Conservation (phyloP, 1,140 invertebrate species). For the Idris sp. region DNA sequence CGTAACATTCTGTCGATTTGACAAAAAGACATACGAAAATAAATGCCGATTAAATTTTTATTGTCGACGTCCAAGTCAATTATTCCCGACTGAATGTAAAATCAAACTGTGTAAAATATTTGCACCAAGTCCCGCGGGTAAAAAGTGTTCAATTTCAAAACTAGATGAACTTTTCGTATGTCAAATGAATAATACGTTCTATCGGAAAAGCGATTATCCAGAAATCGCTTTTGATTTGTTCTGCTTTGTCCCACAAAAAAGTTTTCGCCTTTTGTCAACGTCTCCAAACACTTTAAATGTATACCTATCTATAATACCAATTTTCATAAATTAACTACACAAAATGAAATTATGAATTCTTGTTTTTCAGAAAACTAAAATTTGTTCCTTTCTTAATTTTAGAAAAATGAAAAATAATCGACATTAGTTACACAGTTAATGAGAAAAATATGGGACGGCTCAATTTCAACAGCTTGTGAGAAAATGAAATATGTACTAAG, state of each 20-base stretch:
- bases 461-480: conserved; percentile 45
- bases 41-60: conserved; percentile 47
- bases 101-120: conserved; percentile 54
- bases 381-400: too few relatives aligned
- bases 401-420: too few relatives aligned
- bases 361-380: too few relatives aligned
- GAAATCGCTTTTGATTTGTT: conserved; percentile 51
- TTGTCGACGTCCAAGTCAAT: conserved; percentile 45
- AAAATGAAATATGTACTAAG: conserved; percentile 45
- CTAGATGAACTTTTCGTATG: conserved; percentile 55
- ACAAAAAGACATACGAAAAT: conserved; percentile 40
- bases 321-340: too few relatives aligned
- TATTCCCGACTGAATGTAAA: conserved; percentile 52
- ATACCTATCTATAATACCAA: too few relatives aligned
- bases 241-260: conserved; percentile 45
- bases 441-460: conserved; percentile 29
- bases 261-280: conserved; percentile 50
- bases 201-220: conserved; percentile 50
- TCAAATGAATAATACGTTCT: conserved; percentile 53
- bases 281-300: too few relatives aligned
- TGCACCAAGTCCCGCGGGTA: conserved; percentile 26
- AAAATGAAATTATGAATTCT: too few relatives aligned
- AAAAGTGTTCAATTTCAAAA: conserved; percentile 54
- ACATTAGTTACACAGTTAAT: too few relatives aligned
- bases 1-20: too few relatives aligned